Evolutionary conservation across 2,797 vertebrate species (phyloP).

Genomic region (Chanos chanos): DNA sequence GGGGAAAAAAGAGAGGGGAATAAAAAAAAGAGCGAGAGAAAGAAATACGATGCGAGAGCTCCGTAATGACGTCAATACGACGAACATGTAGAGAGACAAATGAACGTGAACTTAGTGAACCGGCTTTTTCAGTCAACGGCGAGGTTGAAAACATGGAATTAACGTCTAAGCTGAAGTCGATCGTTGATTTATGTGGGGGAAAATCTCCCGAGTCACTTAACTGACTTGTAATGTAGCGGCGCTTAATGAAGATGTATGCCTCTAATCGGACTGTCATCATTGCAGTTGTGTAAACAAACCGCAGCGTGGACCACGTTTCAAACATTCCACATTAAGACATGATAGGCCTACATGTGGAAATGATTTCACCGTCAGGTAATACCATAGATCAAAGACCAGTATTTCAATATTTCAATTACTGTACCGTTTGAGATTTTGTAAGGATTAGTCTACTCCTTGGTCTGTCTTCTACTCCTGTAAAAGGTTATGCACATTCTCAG

Average conservation of each 20-base stretch:
- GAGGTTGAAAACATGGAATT: background rate
- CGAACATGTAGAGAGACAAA: constrained; percentile 7
- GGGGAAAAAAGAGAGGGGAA: no score
- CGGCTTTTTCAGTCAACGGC: background rate
- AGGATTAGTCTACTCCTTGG: no score
- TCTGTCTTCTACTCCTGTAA: no score
- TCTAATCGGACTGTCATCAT: constrained; percentile 18
- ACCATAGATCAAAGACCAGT: no score
- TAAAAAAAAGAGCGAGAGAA: background rate
- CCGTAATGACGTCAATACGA: constrained; percentile 10
- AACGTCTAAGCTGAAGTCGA: background rate
- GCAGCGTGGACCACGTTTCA: no score
- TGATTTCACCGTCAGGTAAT: no score
- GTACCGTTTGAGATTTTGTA: no score
- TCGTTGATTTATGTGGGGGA: constrained; percentile 32
- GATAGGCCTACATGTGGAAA: no score
- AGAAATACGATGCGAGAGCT: constrained; percentile 11
- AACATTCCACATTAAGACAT: no score
- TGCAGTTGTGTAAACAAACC: constrained; percentile 3
- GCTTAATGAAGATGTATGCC: constrained; percentile 46
- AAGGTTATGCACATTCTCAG: no score
- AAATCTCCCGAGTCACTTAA: constrained; percentile 39
- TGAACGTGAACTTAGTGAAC: constrained; percentile 4
- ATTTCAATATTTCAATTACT: no score
- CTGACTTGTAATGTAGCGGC: constrained; percentile 26